These are phyloP conservation scores for Elephas maximus DNA, from an alignment of 2,113 vertebrate species.

Conservation along the genomic window DNA sequence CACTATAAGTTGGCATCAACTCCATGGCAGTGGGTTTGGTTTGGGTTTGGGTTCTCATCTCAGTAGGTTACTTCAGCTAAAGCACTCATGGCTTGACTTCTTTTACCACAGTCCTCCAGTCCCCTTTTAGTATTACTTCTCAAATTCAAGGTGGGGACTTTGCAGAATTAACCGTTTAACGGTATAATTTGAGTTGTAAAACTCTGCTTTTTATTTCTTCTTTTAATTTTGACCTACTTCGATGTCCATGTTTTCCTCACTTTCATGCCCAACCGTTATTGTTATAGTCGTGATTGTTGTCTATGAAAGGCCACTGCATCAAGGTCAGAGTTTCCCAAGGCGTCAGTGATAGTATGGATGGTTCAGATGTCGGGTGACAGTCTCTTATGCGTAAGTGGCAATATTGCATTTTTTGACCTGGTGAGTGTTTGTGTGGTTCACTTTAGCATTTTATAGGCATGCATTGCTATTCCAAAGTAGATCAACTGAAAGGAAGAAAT, in stretches of 20 bases:
- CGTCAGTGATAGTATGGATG: background rate
- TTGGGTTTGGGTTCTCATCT: background rate
- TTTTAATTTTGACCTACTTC: constrained; percentile 38
- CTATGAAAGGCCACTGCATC: background rate
- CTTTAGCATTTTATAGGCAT: constrained; percentile 37
- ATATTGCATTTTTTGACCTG: constrained; percentile 23
- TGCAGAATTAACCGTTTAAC: background rate
- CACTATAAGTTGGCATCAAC: no score
- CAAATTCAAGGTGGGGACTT: background rate
- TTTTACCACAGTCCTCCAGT: background rate
- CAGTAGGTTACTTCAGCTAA: constrained; percentile 21
- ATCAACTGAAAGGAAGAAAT: constrained; percentile 19
- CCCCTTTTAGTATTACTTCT: background rate
- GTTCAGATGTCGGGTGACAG: background rate
- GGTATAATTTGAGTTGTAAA: constrained; percentile 42
- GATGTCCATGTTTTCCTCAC: background rate
- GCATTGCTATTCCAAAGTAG: background rate
- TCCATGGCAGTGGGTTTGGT: no score
- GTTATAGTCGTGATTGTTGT: background rate
- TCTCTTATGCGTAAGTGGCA: background rate
- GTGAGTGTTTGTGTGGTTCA: constrained; percentile 6
- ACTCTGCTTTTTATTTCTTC: background rate
- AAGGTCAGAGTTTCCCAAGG: constrained; percentile 18
- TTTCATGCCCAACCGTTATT: background rate
- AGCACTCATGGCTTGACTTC: background rate